Conservation (phyloP, 2,888 invertebrate species). For the Dolichopus griseipennis region DNA sequence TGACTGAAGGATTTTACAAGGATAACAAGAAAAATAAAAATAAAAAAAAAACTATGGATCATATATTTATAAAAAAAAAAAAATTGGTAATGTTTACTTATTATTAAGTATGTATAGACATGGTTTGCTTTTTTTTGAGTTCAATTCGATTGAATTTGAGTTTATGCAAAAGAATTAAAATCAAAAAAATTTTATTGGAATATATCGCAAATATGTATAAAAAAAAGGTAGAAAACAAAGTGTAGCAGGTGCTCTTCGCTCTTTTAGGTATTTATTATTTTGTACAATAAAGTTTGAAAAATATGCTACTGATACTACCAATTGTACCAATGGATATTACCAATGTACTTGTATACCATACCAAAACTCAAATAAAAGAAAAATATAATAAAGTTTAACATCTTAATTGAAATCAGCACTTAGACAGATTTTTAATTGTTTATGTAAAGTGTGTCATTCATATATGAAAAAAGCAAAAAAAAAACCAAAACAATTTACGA, state of each 20-base stretch:
- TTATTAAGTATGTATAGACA: background rate
- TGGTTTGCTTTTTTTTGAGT: background rate
- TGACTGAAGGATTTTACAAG: background rate
- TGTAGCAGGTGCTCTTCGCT: background rate
- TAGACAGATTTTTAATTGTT: background rate
- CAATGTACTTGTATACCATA: too few species aligned
- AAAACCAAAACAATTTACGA: background rate
- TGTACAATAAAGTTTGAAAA: too few species aligned
- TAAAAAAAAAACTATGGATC: background rate
- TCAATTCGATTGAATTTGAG: background rate
- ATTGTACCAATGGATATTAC: too few species aligned
- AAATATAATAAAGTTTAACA: background rate
- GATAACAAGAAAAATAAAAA: background rate
- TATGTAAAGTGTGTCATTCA: constrained; percentile 1
- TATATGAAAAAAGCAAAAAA: background rate
- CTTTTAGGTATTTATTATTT: too few species aligned
- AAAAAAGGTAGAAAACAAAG: background rate
- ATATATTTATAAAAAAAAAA: constrained; percentile 5
- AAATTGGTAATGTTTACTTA: background rate
- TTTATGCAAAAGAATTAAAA: background rate
- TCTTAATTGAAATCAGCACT: background rate
- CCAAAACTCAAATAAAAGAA: background rate
- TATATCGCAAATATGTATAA: background rate
- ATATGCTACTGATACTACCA: too few species aligned
- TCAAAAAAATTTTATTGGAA: background rate